These are phyloP conservation scores for Pseudeuparius sepicola DNA, from an alignment of 2,888 invertebrate species.

Conservation along the genomic window DNA sequence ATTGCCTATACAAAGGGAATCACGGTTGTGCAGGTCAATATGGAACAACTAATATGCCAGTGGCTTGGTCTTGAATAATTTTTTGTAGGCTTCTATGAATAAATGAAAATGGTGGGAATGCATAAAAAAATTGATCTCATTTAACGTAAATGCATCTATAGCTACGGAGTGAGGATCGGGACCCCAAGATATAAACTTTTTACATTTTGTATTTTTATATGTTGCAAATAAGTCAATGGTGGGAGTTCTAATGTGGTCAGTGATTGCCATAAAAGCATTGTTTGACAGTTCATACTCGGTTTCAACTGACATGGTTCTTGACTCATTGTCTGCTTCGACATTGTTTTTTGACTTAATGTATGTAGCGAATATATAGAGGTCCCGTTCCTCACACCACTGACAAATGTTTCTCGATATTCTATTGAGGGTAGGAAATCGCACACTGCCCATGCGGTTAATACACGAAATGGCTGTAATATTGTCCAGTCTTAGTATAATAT, in stretches of 20 bases:
- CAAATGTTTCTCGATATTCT: conserved; percentile 7
- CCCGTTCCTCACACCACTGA: conserved; percentile 14
- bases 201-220: conserved; percentile 17
- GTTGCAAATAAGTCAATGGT: conserved; percentile 27
- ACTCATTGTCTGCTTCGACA: conserved; percentile 12
- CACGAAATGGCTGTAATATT: conserved; percentile 15
- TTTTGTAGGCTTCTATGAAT: conserved; percentile 26
- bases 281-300: conserved; percentile 11
- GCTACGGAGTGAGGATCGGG: conserved; percentile 21
- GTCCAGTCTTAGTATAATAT: conserved; percentile 14
- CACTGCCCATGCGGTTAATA: conserved; percentile 14
- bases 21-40: conserved; percentile 27
- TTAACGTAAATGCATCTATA: conserved; percentile 27
- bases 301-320: conserved; percentile 5
- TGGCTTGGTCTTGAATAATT: conserved; percentile 26
- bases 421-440: conserved; percentile 7
- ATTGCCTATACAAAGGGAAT: conserved; percentile 29
- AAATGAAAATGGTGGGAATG: conserved; percentile 28
- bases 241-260: conserved; percentile 17
- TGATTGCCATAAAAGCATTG: conserved; percentile 16
- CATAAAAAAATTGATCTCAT: conserved; percentile 23
- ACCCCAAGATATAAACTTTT: conserved; percentile 3
- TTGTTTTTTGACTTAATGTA: conserved; percentile 15
- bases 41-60: conserved; percentile 28
- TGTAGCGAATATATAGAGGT: conserved; percentile 12